phyloP scores from a whole-genome alignment of 1,140 invertebrate genomes.

The Zaprionus africanus region DNA sequence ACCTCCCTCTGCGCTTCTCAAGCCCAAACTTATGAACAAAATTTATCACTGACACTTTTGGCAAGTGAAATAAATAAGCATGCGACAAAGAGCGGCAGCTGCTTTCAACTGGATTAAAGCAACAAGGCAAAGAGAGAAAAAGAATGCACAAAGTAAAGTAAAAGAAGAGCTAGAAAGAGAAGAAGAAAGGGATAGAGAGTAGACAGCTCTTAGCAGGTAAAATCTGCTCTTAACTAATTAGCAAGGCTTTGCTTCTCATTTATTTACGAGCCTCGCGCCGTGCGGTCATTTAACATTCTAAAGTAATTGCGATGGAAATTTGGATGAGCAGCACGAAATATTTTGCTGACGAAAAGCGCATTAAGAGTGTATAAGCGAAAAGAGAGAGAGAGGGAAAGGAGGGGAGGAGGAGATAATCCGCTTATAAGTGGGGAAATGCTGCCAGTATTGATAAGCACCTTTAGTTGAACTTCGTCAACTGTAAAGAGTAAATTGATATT shows the following conservation, averaged over 20 bases:
- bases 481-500: background rate
- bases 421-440: no score
- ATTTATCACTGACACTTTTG: constrained; percentile 54
- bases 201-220: constrained; percentile 27
- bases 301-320: constrained; percentile 23
- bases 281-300: constrained; percentile 32
- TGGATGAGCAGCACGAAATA: constrained; percentile 4
- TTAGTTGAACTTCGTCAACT: no score
- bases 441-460: no score
- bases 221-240: constrained; percentile 48
- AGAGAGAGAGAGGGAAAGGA: background rate
- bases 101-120: constrained; percentile 50
- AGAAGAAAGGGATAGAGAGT: background rate
- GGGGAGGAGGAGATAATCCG: no score
- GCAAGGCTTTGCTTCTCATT: constrained; percentile 40
- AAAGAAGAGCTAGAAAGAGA: background rate
- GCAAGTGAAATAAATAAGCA: constrained; percentile 45
- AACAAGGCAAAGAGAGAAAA: background rate
- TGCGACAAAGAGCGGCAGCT: constrained; percentile 42
- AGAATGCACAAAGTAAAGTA: no score
- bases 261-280: constrained; percentile 11
- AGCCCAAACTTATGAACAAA: constrained; percentile 49
- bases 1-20: constrained; percentile 46
- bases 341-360: background rate
- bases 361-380: background rate